These are phyloP conservation scores for Vespertilio murinus DNA, from an alignment of 2,797 vertebrate species.

Conservation along the genomic window DNA sequence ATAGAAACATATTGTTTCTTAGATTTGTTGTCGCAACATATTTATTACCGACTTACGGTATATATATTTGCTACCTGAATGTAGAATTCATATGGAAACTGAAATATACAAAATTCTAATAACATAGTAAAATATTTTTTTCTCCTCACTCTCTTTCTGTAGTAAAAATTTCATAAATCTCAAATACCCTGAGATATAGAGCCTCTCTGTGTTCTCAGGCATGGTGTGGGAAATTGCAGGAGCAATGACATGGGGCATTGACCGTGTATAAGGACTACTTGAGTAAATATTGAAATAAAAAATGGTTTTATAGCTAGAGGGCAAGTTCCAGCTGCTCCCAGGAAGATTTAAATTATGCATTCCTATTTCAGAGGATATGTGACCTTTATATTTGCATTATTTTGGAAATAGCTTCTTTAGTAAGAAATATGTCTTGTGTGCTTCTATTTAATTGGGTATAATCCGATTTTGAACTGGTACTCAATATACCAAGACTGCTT, in stretches of 20 bases:
- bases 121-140: not conserved
- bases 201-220: not conserved
- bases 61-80: not conserved
- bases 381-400: not conserved
- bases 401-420: not conserved
- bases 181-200: not conserved
- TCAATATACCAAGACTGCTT: not conserved
- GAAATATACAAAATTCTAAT: not conserved
- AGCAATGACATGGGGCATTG: not conserved
- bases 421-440: not conserved
- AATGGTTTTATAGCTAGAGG: conserved; percentile 1
- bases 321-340: not conserved
- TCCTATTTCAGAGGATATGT: not conserved
- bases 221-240: not conserved
- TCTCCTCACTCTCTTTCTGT: not conserved
- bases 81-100: not conserved
- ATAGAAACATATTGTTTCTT: not conserved
- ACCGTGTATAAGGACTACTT: not conserved
- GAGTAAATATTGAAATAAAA: conserved; percentile 31
- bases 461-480: not conserved
- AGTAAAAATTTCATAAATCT: not conserved
- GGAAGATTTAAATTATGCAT: conserved; percentile 5
- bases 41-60: not conserved
- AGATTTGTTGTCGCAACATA: not conserved
- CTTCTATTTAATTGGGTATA: conserved; percentile 9